Percentiles rank a stretch among this genome's conserved stretches.
These are phyloP conservation scores for Heterocephalus glaber DNA, from an alignment of 2,113 vertebrate species.

Conservation along the genomic window DNA sequence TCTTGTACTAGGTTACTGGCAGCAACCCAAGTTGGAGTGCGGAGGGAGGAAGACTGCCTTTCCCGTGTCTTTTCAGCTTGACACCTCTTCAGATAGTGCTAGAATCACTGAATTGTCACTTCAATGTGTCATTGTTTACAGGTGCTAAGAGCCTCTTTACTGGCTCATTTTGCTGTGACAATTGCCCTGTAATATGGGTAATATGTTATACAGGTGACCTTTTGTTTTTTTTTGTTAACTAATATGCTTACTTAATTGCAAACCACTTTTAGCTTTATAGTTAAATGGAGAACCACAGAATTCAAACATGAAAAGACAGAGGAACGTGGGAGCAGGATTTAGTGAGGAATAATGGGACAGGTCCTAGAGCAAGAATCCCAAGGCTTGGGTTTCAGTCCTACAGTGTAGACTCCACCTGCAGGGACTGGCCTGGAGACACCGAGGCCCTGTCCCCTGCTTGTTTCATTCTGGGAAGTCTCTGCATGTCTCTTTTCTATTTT, in stretches of 20 bases:
- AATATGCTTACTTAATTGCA: constrained; percentile 25
- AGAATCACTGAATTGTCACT: background rate
- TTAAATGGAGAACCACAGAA: background rate
- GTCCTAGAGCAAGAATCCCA: no score
- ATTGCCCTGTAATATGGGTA: background rate
- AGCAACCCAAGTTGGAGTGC: background rate
- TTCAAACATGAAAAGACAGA: background rate
- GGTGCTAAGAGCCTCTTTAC: background rate
- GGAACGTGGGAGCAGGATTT: background rate
- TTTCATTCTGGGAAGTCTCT: background rate
- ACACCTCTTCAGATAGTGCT: no score
- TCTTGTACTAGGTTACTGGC: rapidly evolving
- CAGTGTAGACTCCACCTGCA: background rate
- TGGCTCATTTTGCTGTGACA: constrained; percentile 28
- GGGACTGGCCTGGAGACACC: background rate
- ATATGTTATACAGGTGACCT: background rate
- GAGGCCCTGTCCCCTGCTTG: background rate
- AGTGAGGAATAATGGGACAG: background rate
- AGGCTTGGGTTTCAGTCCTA: background rate
- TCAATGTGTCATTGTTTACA: rapidly evolving
- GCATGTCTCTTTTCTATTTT: background rate
- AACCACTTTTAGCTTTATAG: background rate
- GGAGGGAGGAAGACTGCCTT: no score
- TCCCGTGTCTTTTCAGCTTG: background rate
- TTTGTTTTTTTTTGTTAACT: constrained; percentile 40